Evolutionary conservation across 2,113 vertebrate genomes (phyloP).

Genomic region (Myodes glareolus): DNA sequence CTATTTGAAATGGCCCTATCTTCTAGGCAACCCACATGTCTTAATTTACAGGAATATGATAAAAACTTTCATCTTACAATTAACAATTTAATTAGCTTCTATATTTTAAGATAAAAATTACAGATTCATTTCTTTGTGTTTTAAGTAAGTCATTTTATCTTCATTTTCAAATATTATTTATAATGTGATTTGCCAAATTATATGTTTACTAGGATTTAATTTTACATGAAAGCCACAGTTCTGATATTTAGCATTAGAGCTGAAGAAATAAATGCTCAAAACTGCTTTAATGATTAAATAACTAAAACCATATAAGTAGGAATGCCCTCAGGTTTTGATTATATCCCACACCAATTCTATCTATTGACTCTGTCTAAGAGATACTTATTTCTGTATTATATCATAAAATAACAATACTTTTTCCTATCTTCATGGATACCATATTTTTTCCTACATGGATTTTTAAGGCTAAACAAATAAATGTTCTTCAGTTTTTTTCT

Average conservation of each 20-base stretch:
- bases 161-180: constrained; percentile 52
- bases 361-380: not conserved
- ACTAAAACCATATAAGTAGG: not conserved
- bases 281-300: not conserved
- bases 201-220: not conserved
- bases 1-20: not conserved
- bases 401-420: constrained; percentile 42
- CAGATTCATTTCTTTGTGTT: constrained; percentile 41
- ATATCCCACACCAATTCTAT: not conserved
- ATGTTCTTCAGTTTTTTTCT: constrained; percentile 91
- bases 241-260: not conserved
- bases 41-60: constrained; percentile 47
- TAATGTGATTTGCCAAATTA: constrained; percentile 19
- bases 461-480: constrained; percentile 93
- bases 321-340: not conserved
- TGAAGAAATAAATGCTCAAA: not conserved
- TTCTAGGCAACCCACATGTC: not conserved
- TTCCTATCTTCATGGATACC: not conserved
- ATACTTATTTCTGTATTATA: constrained; percentile 4
- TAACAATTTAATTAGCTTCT: constrained; percentile 61
- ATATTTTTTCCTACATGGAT: constrained; percentile 89
- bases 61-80: constrained; percentile 51
- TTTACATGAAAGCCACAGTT: not conserved
- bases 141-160: constrained; percentile 55
- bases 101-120: constrained; percentile 60